phyloP scores from a whole-genome alignment of 2,888 invertebrate genomes.

The Limnephilus auricula region DNA sequence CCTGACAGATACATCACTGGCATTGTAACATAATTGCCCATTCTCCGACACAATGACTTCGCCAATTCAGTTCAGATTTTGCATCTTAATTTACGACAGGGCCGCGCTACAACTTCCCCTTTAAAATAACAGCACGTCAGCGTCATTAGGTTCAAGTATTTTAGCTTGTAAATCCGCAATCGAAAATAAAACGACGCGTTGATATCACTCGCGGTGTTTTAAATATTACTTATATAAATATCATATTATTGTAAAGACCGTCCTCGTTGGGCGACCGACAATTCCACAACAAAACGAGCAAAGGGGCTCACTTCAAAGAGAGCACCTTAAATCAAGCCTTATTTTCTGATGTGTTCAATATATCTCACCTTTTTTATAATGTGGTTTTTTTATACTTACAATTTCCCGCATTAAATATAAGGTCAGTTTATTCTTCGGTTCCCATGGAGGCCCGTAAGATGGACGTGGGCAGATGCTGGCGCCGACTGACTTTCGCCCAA shows the following conservation, averaged over 20 bases:
- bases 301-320: not conserved
- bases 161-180: slow-evolving; percentile 35
- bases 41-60: slow-evolving; percentile 33
- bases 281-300: not conserved
- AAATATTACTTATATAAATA: not conserved
- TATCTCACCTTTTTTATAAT: not conserved
- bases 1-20: slow-evolving; percentile 12
- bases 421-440: not conserved
- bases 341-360: not conserved
- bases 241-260: not conserved
- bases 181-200: slow-evolving; percentile 21
- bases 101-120: not conserved
- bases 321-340: not conserved
- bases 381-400: not conserved
- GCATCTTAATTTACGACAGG: slow-evolving; percentile 14
- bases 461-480: slow-evolving; percentile 46
- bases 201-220: slow-evolving; percentile 10
- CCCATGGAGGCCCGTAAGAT: slow-evolving; percentile 41
- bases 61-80: slow-evolving; percentile 20
- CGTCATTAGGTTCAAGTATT: slow-evolving; percentile 46
- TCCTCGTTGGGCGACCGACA: not conserved
- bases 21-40: slow-evolving; percentile 36
- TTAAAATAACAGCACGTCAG: slow-evolving; percentile 44
- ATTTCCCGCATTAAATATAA: not conserved
- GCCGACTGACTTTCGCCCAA: slow-evolving; percentile 43